A percentile compares a stretch with the other conserved stretches of the same genome.
Conservation (phyloP, 2,888 invertebrate species). For the Luperina nickerlii region DNA sequence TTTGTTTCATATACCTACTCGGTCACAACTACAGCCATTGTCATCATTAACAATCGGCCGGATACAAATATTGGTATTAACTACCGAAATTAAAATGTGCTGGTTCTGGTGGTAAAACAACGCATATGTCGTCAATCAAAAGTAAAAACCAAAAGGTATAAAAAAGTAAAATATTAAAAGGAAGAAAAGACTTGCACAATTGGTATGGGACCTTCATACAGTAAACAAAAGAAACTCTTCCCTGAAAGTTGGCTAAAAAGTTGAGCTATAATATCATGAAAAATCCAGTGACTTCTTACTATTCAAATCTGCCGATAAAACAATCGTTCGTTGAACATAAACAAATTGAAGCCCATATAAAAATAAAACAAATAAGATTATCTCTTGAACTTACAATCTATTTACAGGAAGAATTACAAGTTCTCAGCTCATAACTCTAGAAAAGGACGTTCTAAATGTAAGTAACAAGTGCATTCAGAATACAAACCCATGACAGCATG, state of each 20-base stretch:
- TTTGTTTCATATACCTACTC: background rate
- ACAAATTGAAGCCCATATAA: background rate
- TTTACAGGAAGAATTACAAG: constrained; percentile 42
- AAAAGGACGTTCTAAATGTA: constrained; percentile 47
- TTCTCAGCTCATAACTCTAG: constrained; percentile 51
- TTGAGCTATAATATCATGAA: background rate
- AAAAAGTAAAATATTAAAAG: no score
- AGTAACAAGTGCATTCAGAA: constrained; percentile 60
- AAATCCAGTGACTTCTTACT: background rate
- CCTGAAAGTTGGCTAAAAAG: background rate
- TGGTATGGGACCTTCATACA: background rate
- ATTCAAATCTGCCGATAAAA: background rate
- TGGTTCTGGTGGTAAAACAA: no score
- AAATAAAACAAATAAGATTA: constrained; percentile 12
- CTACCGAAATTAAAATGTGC: no score
- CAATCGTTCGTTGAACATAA: constrained; percentile 6
- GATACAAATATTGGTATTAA: background rate
- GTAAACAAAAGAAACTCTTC: background rate
- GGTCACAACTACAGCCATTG: background rate
- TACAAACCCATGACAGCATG: constrained; percentile 42
- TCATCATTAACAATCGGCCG: background rate
- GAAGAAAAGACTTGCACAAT: no score
- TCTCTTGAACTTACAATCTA: constrained; percentile 29
- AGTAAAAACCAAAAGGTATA: no score
- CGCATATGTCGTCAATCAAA: no score